Evolutionary conservation across 2,888 invertebrate genomes (phyloP).

Genomic region (Pachycephus smyrnensis): DNA sequence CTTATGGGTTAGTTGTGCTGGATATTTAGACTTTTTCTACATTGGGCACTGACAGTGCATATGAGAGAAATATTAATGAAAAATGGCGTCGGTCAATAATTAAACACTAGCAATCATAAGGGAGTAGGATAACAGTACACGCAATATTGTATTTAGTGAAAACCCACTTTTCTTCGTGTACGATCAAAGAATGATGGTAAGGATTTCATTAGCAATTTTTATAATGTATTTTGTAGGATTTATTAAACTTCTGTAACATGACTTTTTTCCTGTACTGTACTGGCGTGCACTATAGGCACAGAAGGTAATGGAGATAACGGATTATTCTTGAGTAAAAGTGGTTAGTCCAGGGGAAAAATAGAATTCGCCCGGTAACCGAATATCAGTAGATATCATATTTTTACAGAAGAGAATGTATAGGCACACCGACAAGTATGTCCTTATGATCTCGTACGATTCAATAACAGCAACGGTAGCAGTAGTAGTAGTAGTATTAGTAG

Average conservation of each 20-base stretch:
- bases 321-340: neutral
- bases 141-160: no score
- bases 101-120: neutral
- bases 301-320: neutral
- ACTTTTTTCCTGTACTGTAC: no score
- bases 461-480: neutral
- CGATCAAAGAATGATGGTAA: no score
- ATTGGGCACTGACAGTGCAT: neutral
- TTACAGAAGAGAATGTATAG: neutral
- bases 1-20: neutral
- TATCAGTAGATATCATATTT: neutral
- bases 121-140: no score
- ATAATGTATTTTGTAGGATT: no score
- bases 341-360: neutral
- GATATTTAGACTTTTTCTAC: neutral
- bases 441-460: neutral
- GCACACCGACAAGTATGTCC: neutral
- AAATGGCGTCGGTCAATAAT: neutral
- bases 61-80: neutral
- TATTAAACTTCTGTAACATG: no score
- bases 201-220: no score
- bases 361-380: neutral
- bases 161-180: no score
- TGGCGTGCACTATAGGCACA: no score
- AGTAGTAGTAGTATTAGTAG: no score